Base-by-base conservation (phyloP, 2,888 invertebrate species). In the Catocala sponsa region DNA sequence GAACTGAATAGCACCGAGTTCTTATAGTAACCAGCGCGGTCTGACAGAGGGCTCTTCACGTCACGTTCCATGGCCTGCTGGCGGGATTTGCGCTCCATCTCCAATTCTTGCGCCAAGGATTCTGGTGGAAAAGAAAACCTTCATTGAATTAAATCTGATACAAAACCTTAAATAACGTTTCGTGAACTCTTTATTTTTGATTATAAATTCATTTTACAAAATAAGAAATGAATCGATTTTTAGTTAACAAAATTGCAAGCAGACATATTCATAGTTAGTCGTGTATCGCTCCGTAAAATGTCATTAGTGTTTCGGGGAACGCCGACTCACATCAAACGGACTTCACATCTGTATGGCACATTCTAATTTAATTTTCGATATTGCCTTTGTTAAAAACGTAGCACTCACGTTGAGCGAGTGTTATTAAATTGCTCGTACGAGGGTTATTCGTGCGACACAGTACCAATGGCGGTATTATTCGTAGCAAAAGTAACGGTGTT, bases 1-100 rank as follows among this genome's bases (percentile, higher is more conserved):
- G 98, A 98, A 81, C 98, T 98, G 90, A 98, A 98, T 73, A 98
- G 95, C 76, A 98, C 98, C 42, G 98, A 98, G 92, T 98, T 98
- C 94, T 98, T 98, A 95, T 98, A 98, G 92, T 98, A 98, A 80
- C 96, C 96, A 74, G 96, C 95, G 68, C 97, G 95, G 91, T 98
- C 98, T 81, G 97, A 97, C 69, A 98, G 95, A 43, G 98, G 97
- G 79, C 98, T 97, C 91, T 98, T 98, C 59, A 98, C 97, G 86
- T 98, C 98, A 73, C 97, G 96, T 85, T 98, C 98, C 88, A 96
- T 94, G 72, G 96, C 96, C 81, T 97, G 97, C 84, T 97, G 97
- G 72, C 98, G 96, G 51, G 97, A 96, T 91, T 98, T 98, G 89
- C 98, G 96, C 90, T 98, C 98, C 96, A 98, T 96, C 92, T 98